Conservation (phyloP, 2,888 invertebrate genomes). For the Electrophaes corylata region DNA sequence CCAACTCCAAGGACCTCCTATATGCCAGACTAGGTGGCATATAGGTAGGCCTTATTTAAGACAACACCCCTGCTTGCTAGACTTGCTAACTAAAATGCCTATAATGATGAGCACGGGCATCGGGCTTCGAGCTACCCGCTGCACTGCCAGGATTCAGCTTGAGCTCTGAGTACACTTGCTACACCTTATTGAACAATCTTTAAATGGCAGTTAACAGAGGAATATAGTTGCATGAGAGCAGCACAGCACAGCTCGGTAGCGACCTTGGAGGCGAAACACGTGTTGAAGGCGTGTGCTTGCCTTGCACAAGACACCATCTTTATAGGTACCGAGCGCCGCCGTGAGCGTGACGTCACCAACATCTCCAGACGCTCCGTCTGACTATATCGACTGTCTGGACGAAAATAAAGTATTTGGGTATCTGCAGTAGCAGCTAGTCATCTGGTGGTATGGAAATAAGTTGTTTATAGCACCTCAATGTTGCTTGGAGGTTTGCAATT, state of each 20-base stretch:
- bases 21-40: neutral
- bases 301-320: conserved; percentile 8
- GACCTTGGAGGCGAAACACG: conserved; percentile 13
- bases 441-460: neutral
- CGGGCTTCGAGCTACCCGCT: too few species aligned
- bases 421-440: neutral
- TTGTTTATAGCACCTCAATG: neutral
- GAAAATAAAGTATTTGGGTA: neutral
- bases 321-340: neutral
- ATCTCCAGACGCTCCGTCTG: conserved; percentile 3
- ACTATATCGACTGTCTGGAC: neutral
- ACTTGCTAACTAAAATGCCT: too few species aligned
- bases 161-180: neutral
- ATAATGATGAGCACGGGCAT: too few species aligned
- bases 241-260: neutral
- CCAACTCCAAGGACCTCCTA: neutral
- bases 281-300: conserved; percentile 2
- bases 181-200: neutral
- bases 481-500: neutral
- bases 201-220: neutral
- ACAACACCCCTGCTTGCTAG: too few species aligned
- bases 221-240: too few species aligned
- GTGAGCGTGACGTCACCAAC: conserved; percentile 3
- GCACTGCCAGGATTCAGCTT: too few species aligned
- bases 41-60: neutral